Evolutionary conservation across 2,113 vertebrate genomes (phyloP).

Genomic region (Seriola rivoliana): DNA sequence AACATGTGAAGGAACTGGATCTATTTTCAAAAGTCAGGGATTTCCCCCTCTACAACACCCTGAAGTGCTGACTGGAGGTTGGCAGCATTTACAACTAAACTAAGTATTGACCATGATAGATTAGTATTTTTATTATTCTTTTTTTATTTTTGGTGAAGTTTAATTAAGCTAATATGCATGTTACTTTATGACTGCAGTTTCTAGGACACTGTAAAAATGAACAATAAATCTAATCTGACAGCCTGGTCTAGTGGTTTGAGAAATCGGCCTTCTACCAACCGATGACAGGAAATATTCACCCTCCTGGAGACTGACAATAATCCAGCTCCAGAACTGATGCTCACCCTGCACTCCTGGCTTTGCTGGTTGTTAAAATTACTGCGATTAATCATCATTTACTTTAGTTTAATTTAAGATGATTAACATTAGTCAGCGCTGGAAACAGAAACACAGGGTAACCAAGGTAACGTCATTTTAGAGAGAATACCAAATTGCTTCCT

Average conservation of each 20-base stretch:
- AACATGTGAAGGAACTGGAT: slow-evolving; percentile 50
- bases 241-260: neutral
- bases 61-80: neutral
- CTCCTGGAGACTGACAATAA: neutral
- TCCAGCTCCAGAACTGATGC: neutral
- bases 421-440: neutral
- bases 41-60: neutral
- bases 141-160: neutral
- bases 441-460: neutral
- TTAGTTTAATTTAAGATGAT: neutral
- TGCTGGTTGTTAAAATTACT: neutral
- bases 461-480: neutral
- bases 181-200: neutral
- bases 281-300: neutral
- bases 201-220: neutral
- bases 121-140: neutral
- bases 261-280: neutral
- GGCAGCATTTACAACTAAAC: neutral
- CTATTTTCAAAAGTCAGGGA: slow-evolving; percentile 39
- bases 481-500: slow-evolving; percentile 13
- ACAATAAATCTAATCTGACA: neutral
- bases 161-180: neutral
- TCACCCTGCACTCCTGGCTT: neutral
- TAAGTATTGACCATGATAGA: neutral
- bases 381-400: slow-evolving; percentile 8